phyloP scores from a whole-genome alignment of 2,113 vertebrate genomes.

The Brachyhypopomus occidentalis region DNA sequence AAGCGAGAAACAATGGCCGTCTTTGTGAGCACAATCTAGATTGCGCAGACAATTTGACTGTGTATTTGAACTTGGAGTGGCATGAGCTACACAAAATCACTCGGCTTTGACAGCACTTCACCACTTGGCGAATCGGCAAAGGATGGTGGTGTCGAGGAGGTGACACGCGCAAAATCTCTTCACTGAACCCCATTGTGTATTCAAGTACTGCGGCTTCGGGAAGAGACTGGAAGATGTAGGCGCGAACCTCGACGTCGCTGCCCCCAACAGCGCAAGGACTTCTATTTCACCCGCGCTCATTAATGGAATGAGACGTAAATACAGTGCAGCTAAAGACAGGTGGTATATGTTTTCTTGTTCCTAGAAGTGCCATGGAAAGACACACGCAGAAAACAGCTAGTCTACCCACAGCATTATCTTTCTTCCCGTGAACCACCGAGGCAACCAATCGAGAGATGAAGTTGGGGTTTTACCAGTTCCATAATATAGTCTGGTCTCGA shows the following conservation, averaged over 20 bases:
- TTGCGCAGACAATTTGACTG: too few species aligned
- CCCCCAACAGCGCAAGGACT: constrained; percentile 11
- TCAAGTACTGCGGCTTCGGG: constrained; percentile 29
- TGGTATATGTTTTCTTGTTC: too few species aligned
- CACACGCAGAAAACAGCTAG: too few species aligned
- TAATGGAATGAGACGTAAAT: neutral
- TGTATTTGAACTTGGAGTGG: neutral
- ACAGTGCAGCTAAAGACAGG: too few species aligned
- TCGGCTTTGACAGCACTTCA: constrained; percentile 19
- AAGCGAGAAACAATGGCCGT: too few species aligned
- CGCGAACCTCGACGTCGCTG: constrained; percentile 17
- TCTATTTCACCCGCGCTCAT: constrained; percentile 36
- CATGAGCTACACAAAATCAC: constrained; percentile 4
- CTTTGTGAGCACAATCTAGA: too few species aligned
- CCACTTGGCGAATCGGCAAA: constrained; percentile 23
- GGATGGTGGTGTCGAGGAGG: constrained; percentile 9
- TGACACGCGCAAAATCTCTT: neutral
- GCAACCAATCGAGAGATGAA: too few species aligned
- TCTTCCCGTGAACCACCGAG: too few species aligned
- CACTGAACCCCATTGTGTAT: constrained; percentile 5
- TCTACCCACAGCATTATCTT: too few species aligned
- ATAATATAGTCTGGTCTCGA: too few species aligned
- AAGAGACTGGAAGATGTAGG: constrained; percentile 52
- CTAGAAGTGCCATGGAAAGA: too few species aligned
- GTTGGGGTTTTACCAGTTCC: too few species aligned